Conservation (phyloP, 2,113 vertebrate species). For the Ascaphus truei region DNA sequence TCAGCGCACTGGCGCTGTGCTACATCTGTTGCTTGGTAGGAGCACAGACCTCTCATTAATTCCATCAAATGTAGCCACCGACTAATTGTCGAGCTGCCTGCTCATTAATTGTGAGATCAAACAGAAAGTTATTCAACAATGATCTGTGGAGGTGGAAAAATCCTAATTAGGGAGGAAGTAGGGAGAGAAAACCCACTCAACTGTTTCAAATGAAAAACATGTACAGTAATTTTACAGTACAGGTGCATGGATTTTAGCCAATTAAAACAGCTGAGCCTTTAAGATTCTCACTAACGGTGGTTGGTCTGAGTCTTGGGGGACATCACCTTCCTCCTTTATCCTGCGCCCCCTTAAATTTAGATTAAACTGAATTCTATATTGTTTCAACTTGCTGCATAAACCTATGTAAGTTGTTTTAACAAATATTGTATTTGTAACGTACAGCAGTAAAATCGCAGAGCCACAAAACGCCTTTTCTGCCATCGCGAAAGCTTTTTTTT, state of each 20-base stretch:
- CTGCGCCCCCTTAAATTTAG: neutral
- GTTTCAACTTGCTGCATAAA: neutral
- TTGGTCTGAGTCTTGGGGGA: neutral
- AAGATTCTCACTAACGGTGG: neutral
- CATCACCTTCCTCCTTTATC: neutral
- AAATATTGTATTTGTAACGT: neutral
- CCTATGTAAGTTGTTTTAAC: neutral
- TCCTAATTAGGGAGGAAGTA: slow-evolving; percentile 35
- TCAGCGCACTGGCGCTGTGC: neutral
- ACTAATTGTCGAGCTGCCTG: slow-evolving; percentile 32
- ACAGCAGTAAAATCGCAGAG: too few relatives aligned
- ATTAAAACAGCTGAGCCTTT: slow-evolving; percentile 2
- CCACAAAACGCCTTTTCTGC: too few relatives aligned
- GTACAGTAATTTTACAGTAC: neutral
- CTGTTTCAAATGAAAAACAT: slow-evolving; percentile 27
- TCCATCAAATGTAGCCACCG: slow-evolving; percentile 34
- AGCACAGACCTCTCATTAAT: slow-evolving; percentile 32
- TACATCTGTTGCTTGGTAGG: slow-evolving; percentile 26
- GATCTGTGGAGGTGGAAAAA: slow-evolving; percentile 37
- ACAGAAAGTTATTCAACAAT: slow-evolving; percentile 30
- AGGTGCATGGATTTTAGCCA: slow-evolving; percentile 14
- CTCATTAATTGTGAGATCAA: slow-evolving; percentile 34
- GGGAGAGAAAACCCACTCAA: slow-evolving; percentile 14
- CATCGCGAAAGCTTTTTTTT: too few relatives aligned
- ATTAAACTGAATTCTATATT: neutral